A percentile compares a stretch with the other conserved stretches of the same genome.
Evolutionary conservation across 2,113 vertebrate species (phyloP).

Genomic region (Hyperopisus bebe): DNA sequence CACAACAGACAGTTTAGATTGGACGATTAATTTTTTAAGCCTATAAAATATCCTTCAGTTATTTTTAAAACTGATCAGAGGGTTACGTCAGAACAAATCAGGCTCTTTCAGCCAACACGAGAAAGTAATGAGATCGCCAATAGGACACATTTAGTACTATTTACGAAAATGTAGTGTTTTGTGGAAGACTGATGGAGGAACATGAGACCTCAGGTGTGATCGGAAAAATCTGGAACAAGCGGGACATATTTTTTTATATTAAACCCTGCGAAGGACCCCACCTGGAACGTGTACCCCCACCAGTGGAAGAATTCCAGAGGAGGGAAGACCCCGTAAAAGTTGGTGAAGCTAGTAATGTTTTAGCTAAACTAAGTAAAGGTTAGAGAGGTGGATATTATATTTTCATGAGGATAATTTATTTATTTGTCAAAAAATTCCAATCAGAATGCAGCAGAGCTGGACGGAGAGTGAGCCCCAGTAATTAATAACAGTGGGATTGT

Average conservation of each 20-base stretch:
- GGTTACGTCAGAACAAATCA: neutral
- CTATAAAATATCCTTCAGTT: neutral
- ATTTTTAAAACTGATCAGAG: neutral
- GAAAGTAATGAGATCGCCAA: neutral
- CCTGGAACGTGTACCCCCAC: neutral
- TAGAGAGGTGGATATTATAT: constrained; percentile 55
- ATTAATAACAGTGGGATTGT: constrained; percentile 69
- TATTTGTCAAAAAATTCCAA: constrained; percentile 66
- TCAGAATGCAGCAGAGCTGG: constrained; percentile 57
- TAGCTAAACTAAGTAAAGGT: constrained; percentile 44
- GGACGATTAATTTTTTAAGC: neutral
- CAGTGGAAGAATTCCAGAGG: neutral
- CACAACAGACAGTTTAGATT: neutral
- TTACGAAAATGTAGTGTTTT: neutral
- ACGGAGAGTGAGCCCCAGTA: constrained; percentile 57
- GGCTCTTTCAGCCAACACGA: neutral
- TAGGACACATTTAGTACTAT: neutral
- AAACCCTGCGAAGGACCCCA: neutral
- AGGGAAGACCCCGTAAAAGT: constrained; percentile 40
- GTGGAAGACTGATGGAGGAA: neutral
- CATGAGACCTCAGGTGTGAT: neutral
- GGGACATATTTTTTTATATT: neutral
- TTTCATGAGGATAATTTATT: constrained; percentile 71
- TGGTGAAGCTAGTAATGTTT: constrained; percentile 38
- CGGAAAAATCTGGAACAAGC: neutral